Conservation (phyloP, 2,113 vertebrate genomes). For the Columbina picui region DNA sequence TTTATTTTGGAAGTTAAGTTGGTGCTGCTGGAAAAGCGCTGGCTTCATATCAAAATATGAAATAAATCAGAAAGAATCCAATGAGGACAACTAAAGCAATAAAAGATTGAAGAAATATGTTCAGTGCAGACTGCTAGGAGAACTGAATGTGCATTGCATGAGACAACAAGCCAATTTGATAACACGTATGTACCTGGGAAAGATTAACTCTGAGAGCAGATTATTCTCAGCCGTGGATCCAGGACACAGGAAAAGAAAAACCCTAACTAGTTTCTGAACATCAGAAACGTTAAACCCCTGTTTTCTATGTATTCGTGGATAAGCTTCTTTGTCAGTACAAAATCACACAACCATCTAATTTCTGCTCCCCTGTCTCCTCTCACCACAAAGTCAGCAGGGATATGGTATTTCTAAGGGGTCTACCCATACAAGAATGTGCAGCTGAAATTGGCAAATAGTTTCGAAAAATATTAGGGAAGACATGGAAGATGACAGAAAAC, state of each 20-base stretch:
- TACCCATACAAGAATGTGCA: neutral
- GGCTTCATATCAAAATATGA: neutral
- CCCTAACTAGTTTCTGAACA: neutral
- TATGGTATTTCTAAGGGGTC: neutral
- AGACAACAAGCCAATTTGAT: neutral
- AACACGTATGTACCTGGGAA: neutral
- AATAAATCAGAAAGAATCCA: slow-evolving; percentile 20
- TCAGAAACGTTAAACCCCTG: neutral
- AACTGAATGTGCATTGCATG: neutral
- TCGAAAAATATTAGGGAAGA: neutral
- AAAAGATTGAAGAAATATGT: neutral
- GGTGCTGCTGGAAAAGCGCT: neutral
- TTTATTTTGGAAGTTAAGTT: neutral
- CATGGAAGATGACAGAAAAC: neutral
- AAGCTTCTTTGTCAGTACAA: neutral
- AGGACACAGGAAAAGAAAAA: neutral
- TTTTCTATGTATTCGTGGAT: neutral
- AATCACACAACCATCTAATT: neutral
- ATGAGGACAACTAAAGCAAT: neutral
- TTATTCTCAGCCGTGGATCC: neutral
- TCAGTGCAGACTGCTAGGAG: neutral
- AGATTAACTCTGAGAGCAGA: neutral
- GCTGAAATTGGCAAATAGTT: neutral
- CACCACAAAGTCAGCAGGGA: neutral
- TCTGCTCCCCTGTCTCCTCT: neutral